Evolutionary conservation across 2,113 vertebrate genomes (phyloP), one percentile per base, ranked within the genome.

Genomic region (Leptobrachium leishanense): DNA sequence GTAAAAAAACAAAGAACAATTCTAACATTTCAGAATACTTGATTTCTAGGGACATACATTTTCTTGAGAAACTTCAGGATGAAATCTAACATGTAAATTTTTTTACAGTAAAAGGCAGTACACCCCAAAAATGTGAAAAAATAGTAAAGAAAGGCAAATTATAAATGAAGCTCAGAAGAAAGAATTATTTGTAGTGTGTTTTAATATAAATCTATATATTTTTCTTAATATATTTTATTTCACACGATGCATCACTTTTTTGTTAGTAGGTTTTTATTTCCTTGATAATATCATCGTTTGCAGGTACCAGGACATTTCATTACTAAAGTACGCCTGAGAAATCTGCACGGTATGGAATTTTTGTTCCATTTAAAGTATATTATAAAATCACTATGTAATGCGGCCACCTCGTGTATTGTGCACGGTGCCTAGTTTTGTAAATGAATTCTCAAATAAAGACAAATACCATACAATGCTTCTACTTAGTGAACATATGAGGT

Each of bases 391-490:
- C 75, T 64, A 31, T 64, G 62, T 39, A 64, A 64, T 64, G 31
- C 62, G 11, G 53, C 75, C 31, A 46, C 65, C 54, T 43, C 66
- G 57, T 77, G 66, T 54, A 77, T 62, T 68, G 75, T 75, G 59
- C 43, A 42, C 31, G 74, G 74, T 77, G 54, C 54, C 53, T 69
- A 63, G 67, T 77, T 70, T 50, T 70, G 39, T 77, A 77, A 59
- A 77, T 77, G 76, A 70, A 77, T 77, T 70, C 68, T 55, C 76
- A 77, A 77, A 77, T 77, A 77, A 67, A 77, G 67, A 77, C 76
- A 77, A 71, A 77, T 68, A 50, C 43, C 55, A 63, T 41, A 77
- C 76, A 77, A 70, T 50, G 43, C 67, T 70, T 70, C 55, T 71
- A 63, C 10, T 77, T 77, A 63, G 43, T 55, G 40, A 70, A 70